A percentile compares a stretch with the other conserved stretches of the same genome.
phyloP scores from a whole-genome alignment of 2,113 vertebrate species.

The Clupea harengus region DNA sequence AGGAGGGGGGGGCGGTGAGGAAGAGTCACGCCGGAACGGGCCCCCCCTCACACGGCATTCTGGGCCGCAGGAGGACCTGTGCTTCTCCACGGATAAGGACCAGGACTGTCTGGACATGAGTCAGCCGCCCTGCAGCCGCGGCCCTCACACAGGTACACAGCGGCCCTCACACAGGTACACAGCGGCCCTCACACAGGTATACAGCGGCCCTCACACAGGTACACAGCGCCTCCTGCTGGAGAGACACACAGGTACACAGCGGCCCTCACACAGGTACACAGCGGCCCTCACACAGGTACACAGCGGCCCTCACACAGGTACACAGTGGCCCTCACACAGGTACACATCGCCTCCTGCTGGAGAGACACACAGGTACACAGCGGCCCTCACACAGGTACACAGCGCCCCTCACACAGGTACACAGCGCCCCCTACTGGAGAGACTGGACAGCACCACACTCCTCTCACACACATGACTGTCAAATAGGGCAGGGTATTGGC shows the following conservation, averaged over 20 bases:
- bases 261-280: slow-evolving; percentile 43
- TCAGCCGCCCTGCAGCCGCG: slow-evolving; percentile 43
- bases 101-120: slow-evolving; percentile 68
- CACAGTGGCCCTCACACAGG: too few relatives aligned
- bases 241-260: slow-evolving; percentile 39
- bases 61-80: slow-evolving; percentile 73
- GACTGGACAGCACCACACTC: background rate
- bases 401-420: slow-evolving; percentile 58
- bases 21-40: slow-evolving; percentile 66
- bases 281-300: slow-evolving; percentile 43
- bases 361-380: too few relatives aligned
- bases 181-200: too few relatives aligned
- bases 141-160: slow-evolving; percentile 56
- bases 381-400: slow-evolving; percentile 55
- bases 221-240: background rate
- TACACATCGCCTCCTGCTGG: slow-evolving; percentile 21
- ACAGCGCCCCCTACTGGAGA: background rate
- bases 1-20: slow-evolving; percentile 48
- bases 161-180: slow-evolving; percentile 43
- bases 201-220: too few relatives aligned
- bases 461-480: too few relatives aligned
- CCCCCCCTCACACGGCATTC: slow-evolving; percentile 71
- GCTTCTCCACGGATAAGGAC: slow-evolving; percentile 75
- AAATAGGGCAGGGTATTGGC: too few relatives aligned
- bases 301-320: too few relatives aligned